phyloP scores from a whole-genome alignment of 2,888 invertebrate genomes.

The Philopedon plagiatum region DNA sequence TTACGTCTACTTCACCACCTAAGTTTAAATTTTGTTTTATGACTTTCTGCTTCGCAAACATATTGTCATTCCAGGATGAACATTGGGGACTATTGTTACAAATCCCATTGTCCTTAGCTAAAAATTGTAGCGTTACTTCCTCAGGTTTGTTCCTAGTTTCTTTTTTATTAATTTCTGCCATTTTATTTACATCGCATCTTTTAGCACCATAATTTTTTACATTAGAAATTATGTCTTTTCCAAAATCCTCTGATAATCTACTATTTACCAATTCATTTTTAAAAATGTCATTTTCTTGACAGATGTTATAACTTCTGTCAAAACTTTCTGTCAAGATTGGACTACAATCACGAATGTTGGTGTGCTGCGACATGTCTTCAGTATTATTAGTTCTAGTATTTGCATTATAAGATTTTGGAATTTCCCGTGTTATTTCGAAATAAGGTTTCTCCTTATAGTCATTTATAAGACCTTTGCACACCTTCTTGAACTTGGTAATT shows the following conservation, averaged over 20 bases:
- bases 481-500: conserved; percentile 13
- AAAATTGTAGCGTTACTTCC: neutral
- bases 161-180: neutral
- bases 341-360: neutral
- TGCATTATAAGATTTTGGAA: neutral
- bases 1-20: neutral
- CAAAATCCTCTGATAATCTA: neutral
- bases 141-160: neutral
- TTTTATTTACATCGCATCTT: neutral
- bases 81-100: neutral
- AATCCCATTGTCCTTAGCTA: neutral
- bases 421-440: neutral
- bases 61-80: neutral
- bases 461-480: conserved; percentile 17
- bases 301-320: neutral
- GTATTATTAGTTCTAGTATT: neutral
- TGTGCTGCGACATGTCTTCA: neutral
- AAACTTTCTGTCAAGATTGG: no score
- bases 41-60: neutral
- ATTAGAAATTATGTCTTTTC: neutral
- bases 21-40: neutral
- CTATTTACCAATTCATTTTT: neutral
- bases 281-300: neutral
- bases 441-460: neutral
- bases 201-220: neutral